Evolutionary conservation across 2,797 vertebrate species (phyloP).

Genomic region (Chelidonichthys spinosus): DNA sequence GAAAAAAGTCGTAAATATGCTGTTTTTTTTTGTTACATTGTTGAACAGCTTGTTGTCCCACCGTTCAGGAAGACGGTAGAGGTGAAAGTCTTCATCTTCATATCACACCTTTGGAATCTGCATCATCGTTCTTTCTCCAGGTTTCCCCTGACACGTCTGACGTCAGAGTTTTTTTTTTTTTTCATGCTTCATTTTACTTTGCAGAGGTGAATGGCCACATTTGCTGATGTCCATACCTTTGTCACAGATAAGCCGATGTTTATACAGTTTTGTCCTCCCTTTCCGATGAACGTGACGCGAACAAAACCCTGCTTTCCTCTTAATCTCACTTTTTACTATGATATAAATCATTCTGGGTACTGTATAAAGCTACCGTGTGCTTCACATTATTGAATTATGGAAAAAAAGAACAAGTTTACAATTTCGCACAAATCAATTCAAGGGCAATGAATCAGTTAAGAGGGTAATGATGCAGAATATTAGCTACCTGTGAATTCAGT

Average conservation of each 20-base stretch:
- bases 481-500: conserved; percentile 13
- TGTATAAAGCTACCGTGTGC: not conserved
- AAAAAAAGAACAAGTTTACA: conserved; percentile 21
- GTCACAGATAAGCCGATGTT: conserved; percentile 61
- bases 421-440: conserved; percentile 33
- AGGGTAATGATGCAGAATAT: conserved; percentile 32
- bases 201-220: conserved; percentile 19
- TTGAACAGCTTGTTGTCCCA: conserved; percentile 9
- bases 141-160: conserved; percentile 28
- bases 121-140: conserved; percentile 45
- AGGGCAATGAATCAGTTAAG: conserved; percentile 42
- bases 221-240: conserved; percentile 22
- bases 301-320: conserved; percentile 10
- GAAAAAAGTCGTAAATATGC: not conserved
- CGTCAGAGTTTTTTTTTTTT: not conserved
- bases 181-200: not conserved
- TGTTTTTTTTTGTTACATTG: conserved; percentile 11
- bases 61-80: conserved; percentile 19
- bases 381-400: not conserved
- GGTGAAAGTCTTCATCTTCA: conserved; percentile 51
- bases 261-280: conserved; percentile 69
- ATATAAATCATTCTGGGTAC: conserved; percentile 59
- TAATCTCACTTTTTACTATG: conserved; percentile 41
- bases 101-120: conserved; percentile 51
- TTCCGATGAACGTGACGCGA: conserved; percentile 47